phyloP scores from a whole-genome alignment of 2,113 vertebrate species.

The Procavia capensis region DNA sequence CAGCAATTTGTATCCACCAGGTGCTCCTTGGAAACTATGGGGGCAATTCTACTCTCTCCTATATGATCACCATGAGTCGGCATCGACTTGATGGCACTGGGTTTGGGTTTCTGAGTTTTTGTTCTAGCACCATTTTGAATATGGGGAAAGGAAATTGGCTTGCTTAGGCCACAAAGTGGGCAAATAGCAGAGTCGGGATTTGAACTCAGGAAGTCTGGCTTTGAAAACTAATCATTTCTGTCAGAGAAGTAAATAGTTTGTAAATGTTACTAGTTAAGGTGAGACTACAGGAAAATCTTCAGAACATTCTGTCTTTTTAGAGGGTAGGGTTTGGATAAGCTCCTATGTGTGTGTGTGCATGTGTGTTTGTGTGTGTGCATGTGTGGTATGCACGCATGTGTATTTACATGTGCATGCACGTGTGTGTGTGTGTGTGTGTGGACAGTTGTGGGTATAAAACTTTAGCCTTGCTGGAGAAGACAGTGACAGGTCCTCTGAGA shows the following conservation, averaged over 20 bases:
- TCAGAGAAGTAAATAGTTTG: neutral
- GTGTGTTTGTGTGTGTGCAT: neutral
- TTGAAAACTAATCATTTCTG: neutral
- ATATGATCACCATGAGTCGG: too few species aligned
- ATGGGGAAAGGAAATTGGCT: neutral
- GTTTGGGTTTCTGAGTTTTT: too few species aligned
- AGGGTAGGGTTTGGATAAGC: too few species aligned
- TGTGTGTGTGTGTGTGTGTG: too few species aligned
- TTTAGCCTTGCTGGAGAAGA: neutral
- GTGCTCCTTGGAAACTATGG: too few species aligned
- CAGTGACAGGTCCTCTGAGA: constrained; percentile 7
- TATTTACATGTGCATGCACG: neutral
- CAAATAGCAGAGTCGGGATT: neutral
- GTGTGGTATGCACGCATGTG: neutral
- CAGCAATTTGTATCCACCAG: too few species aligned
- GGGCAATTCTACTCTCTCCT: too few species aligned
- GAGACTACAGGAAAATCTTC: neutral
- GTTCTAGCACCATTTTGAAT: neutral
- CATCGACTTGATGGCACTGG: too few species aligned
- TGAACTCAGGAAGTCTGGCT: neutral
- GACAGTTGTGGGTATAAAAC: neutral
- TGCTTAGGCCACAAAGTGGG: neutral
- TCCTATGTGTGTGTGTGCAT: neutral
- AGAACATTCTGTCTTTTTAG: neutral
- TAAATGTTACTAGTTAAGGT: neutral